Evolutionary conservation across 1,140 invertebrate genomes (phyloP), one percentile per base, ranked within the genome.

Genomic region (Pissodes strobi): DNA sequence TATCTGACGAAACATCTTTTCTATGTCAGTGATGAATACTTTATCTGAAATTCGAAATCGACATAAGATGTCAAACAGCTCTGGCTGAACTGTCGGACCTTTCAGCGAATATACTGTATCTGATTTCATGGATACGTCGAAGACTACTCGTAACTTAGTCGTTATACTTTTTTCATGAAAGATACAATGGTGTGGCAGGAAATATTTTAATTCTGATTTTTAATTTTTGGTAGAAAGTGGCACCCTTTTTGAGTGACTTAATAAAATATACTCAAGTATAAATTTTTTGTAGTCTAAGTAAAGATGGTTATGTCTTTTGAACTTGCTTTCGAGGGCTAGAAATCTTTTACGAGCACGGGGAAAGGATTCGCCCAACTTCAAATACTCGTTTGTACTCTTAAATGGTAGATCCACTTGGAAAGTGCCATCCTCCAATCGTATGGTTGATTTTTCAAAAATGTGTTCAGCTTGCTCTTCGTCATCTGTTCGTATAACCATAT

Each of bases 121-220:
- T 4, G 72, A 69, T 53, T 63, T 74, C 2, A 69, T 68, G 0
- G 75, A 78, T 0, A 69, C 74, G 55, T 79, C 76, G 52, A 79
- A 79, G 0, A 79, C 77, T 1, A 76, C 70, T 17, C 76, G 66
- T 4, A 76, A 39, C 34, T 71, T 70, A 5, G 76, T 78, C 0
- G 72, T 75, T 0, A 46, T 53, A n/a, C 68, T 71, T 1, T 74
- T 60, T n/a, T 73, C 68, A 6, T 69, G 68, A 1, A 79, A 37
- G 0, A 82, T 75, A 6, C 70, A 69, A 48, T 80, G 79, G 72
- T 82, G 81, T 1, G 80, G 78, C 5, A 66, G 18, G 23, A 81
- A 64, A 67, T 80, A 81, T 68, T 68, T 49, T 57, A 18, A 43
- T 43, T 49, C 18, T 41, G 13, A 1, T 6, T 49, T 23, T 17